Evolutionary conservation across 2,797 vertebrate species (phyloP).

Genomic region (Poecile montanus): DNA sequence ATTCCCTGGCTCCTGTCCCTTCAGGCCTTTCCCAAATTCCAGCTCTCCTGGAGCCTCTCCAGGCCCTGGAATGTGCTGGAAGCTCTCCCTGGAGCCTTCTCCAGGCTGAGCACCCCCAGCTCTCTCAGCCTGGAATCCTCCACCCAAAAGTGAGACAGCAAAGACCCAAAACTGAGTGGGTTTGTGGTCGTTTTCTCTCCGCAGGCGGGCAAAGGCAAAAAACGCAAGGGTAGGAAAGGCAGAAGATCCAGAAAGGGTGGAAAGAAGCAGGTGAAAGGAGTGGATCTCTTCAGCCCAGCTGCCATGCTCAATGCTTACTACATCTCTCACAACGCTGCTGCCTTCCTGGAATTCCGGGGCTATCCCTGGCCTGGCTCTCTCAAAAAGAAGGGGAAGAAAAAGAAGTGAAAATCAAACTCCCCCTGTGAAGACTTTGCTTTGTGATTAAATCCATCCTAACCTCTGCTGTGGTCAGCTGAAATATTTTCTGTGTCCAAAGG

Average conservation of each 20-base stretch:
- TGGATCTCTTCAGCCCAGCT: slow-evolving; percentile 81
- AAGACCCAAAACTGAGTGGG: not conserved
- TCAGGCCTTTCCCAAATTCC: not conserved
- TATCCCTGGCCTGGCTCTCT: slow-evolving; percentile 80
- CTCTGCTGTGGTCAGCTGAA: not conserved
- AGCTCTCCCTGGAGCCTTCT: not conserved
- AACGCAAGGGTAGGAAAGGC: slow-evolving; percentile 73
- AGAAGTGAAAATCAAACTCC: not conserved
- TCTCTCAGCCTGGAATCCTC: not conserved
- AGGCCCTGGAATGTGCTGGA: rapidly evolving
- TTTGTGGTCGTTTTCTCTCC: not conserved
- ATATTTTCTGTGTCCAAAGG: not conserved
- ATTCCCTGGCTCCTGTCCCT: not conserved
- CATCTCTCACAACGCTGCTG: slow-evolving; percentile 84
- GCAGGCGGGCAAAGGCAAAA: slow-evolving; percentile 77
- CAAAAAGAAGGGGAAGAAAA: slow-evolving; percentile 79
- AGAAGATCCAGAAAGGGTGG: slow-evolving; percentile 55
- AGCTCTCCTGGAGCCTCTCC: not conserved
- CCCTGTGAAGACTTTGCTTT: not conserved
- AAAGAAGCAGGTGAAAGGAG: slow-evolving; percentile 66
- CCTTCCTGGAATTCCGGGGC: slow-evolving; percentile 83
- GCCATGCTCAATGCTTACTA: slow-evolving; percentile 89
- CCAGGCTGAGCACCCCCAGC: not conserved
- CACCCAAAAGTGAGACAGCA: not conserved
- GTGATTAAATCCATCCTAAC: not conserved